Base-by-base conservation (phyloP, 2,113 vertebrate species). In the Ictalurus furcatus region DNA sequence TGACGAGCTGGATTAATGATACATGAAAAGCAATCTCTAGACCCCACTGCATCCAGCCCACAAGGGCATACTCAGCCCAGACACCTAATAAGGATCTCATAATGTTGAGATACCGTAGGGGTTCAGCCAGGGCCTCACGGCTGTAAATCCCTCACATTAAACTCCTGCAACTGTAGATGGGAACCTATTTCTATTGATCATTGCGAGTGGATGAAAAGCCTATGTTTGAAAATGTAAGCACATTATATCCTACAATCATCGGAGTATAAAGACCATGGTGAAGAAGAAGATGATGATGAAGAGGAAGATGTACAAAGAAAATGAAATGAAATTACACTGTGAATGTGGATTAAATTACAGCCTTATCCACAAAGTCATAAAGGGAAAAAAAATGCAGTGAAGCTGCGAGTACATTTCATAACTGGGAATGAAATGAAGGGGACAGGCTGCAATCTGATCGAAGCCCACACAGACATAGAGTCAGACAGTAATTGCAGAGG, bases 21-120 rank as follows among this genome's bases (percentile, higher is more conserved):
- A 94, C 93, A 90, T 94, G 91, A 95, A 95, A 95, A 95, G 94
- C 94, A 96, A 96, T 95, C 93, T 94, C 90, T 80, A 78, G 59
- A 69, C 92, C 91, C 92, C 88, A 90, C 73, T 92, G 89, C 91
- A 81, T 92, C 90, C 85, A 91, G 90, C 91, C 92, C 94, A 93
- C 92, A 92, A 94, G 92, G 93, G 92, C 92, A 92, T 90, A 85
- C 92, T 90, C 87, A 91, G 92, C 90, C 90, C 84, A 25, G 58
- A 85, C 92, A 92, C 92, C 91, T 93, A 93, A 95, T 94, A 95
- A 95, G 94, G 92, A 95, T 90, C 91, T 90, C 89, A 90, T 92
- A 92, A 93, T 87, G 89, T 87, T 90, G 92, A 94, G 87, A 92
- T 92, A 89, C 87, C 4, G 74, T 80, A 44, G 65, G 83, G 80